phyloP scores from a whole-genome alignment of 1,140 invertebrate genomes.

The Eufriesea mexicana region DNA sequence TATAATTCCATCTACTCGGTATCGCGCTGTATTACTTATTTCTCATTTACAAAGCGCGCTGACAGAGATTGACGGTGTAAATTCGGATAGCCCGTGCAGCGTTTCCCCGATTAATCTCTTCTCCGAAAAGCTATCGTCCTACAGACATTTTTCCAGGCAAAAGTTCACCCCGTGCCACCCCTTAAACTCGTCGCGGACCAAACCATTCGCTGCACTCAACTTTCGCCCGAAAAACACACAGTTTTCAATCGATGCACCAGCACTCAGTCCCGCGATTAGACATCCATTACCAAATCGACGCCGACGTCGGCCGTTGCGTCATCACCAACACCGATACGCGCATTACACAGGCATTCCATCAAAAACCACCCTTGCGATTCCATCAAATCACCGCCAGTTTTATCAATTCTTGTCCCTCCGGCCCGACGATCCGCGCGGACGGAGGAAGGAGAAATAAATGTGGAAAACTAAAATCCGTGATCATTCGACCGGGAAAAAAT shows the following conservation, averaged over 20 bases:
- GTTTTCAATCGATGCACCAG: background rate
- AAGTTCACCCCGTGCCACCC: background rate
- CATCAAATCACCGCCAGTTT: background rate
- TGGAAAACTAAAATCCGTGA: background rate
- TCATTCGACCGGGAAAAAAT: background rate
- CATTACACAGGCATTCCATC: background rate
- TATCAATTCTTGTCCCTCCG: background rate
- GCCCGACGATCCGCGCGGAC: background rate
- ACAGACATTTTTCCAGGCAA: background rate
- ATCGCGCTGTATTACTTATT: too few species aligned
- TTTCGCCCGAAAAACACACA: background rate
- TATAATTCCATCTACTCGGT: too few species aligned
- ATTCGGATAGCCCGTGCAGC: too few species aligned
- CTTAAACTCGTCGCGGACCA: background rate
- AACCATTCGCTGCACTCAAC: background rate
- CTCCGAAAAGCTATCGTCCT: too few species aligned
- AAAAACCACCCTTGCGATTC: background rate
- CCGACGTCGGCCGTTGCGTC: background rate
- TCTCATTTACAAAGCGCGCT: too few species aligned
- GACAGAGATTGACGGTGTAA: too few species aligned
- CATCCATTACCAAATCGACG: slow-evolving; percentile 33
- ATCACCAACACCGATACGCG: background rate
- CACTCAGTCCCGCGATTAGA: slow-evolving; percentile 10
- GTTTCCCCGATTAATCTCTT: background rate
- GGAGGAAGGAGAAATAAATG: too few species aligned